Evolutionary conservation across 2,888 invertebrate species (phyloP).

Genomic region (Heliconius sara): DNA sequence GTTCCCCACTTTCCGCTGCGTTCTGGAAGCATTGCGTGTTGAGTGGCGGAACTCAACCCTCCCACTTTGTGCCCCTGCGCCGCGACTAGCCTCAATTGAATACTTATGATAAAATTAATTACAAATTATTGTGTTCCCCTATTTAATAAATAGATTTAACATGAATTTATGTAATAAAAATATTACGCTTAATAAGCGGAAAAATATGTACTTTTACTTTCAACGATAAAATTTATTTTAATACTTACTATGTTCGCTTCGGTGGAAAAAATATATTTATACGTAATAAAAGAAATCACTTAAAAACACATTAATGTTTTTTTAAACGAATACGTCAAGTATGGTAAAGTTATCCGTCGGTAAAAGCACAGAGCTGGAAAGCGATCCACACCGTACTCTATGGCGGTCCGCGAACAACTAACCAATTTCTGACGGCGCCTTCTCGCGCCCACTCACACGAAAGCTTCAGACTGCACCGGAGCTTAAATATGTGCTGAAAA

Average conservation of each 20-base stretch:
- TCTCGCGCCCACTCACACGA: slow-evolving; percentile 34
- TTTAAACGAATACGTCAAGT: slow-evolving; percentile 35
- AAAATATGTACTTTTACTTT: not conserved
- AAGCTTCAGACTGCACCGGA: slow-evolving; percentile 40
- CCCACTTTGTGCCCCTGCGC: too few relatives aligned
- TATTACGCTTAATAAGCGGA: not conserved
- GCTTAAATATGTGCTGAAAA: slow-evolving; percentile 23
- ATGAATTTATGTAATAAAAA: not conserved
- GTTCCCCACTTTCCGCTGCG: too few relatives aligned
- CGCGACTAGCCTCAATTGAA: too few relatives aligned
- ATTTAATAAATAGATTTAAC: not conserved
- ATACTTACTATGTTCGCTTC: slow-evolving; percentile 37
- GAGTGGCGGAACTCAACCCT: too few relatives aligned
- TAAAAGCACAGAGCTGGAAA: slow-evolving; percentile 48
- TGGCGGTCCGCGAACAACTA: slow-evolving; percentile 55
- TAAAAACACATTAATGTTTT: slow-evolving; percentile 36
- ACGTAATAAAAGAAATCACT: slow-evolving; percentile 29
- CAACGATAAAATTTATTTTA: too few relatives aligned
- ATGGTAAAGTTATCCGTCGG: slow-evolving; percentile 52
- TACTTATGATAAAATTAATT: not conserved
- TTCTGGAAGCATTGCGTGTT: too few relatives aligned
- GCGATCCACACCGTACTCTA: slow-evolving; percentile 48
- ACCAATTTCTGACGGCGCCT: slow-evolving; percentile 28
- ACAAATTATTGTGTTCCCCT: not conserved
- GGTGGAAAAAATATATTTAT: not conserved